phyloP scores from a whole-genome alignment of 2,797 vertebrate genomes.

The Rhinogobio ventralis region DNA sequence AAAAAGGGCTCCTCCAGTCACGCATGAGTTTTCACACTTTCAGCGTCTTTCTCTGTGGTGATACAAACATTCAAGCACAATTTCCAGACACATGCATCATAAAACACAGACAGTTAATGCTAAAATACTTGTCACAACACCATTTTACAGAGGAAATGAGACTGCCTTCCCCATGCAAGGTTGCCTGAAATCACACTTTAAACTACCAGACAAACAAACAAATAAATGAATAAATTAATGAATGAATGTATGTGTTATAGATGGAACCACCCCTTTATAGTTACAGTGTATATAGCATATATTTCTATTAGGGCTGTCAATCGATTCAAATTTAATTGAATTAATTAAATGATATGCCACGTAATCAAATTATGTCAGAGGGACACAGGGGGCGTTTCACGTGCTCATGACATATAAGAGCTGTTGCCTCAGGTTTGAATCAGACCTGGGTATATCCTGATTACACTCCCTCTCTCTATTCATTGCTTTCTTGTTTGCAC shows the following conservation, averaged over 20 bases:
- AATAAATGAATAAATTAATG: neutral
- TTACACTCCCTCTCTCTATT: too few relatives aligned
- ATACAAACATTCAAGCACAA: neutral
- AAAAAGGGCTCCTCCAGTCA: conserved; percentile 29
- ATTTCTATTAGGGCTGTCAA: neutral
- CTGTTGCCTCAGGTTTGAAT: too few relatives aligned
- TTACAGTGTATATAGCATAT: conserved; percentile 2
- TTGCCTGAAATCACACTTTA: neutral
- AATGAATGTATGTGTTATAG: too few relatives aligned
- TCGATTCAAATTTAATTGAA: neutral
- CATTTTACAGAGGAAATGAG: neutral
- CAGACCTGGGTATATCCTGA: too few relatives aligned
- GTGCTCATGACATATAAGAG: too few relatives aligned
- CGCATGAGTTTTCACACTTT: conserved; percentile 18
- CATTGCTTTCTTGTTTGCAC: too few relatives aligned
- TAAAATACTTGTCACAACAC: neutral
- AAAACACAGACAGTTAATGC: neutral
- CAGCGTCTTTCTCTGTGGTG: neutral
- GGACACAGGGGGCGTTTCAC: too few relatives aligned
- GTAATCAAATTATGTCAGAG: too few relatives aligned
- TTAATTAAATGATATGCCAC: neutral
- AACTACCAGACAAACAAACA: neutral
- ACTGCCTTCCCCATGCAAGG: neutral
- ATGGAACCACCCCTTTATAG: neutral
- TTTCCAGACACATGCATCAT: neutral